Conservation (phyloP, 2,113 vertebrate species). For the Stomatorhinus ivindoensis region DNA sequence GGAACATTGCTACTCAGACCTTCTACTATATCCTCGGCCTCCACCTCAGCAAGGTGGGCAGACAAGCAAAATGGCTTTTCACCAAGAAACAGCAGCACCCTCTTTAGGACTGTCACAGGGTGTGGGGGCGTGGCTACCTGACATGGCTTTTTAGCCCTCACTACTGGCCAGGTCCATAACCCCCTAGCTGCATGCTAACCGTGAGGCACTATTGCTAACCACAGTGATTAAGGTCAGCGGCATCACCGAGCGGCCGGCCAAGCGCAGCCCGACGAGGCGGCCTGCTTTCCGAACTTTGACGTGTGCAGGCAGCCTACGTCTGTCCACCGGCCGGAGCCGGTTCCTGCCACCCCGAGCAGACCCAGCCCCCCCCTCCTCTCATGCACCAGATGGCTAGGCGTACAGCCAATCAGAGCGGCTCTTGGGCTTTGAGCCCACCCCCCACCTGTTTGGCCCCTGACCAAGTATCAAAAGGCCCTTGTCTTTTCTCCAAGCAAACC, state of each 20-base stretch:
- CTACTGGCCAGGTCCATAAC: not conserved
- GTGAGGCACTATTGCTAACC: not conserved
- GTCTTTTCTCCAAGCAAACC: not conserved
- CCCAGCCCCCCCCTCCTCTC: not conserved
- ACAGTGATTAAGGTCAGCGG: not conserved
- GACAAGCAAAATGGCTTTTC: not conserved
- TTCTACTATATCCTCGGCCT: not conserved
- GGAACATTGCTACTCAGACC: not conserved
- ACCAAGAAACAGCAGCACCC: not conserved
- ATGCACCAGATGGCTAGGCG: not conserved
- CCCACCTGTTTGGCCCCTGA: not conserved
- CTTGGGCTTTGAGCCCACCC: slow-evolving; percentile 1
- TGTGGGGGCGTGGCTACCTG: not conserved
- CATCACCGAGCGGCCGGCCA: not conserved
- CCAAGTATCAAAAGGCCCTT: slow-evolving; percentile 10
- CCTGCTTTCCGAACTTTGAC: not conserved
- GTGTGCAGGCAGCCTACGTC: not conserved
- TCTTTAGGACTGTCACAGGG: not conserved
- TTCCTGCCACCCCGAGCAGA: not conserved
- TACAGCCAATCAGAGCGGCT: slow-evolving; percentile 3
- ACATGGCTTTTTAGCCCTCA: not conserved
- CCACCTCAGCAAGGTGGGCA: not conserved
- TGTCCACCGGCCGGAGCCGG: slow-evolving; percentile 1
- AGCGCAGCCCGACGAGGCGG: no score
- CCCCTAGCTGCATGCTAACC: not conserved